Percentiles rank a stretch among this genome's conserved stretches.
Evolutionary conservation across 2,888 invertebrate species (phyloP).

Genomic region (Erebia epiphron): DNA sequence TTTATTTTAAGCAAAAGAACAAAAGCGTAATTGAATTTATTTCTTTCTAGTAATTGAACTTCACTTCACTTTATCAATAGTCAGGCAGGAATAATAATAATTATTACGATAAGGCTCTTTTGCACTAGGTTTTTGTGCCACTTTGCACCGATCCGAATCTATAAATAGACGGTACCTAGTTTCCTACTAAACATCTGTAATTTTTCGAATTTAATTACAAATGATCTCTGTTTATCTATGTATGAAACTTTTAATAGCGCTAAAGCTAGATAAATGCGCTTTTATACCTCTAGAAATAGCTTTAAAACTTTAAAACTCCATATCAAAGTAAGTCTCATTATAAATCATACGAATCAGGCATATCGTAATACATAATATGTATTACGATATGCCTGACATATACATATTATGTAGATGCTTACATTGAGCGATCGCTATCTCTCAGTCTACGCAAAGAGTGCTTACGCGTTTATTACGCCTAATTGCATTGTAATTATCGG

Average conservation of each 20-base stretch:
- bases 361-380: too few relatives aligned
- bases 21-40: slow-evolving; percentile 36
- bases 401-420: too few relatives aligned
- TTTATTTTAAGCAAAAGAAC: slow-evolving; percentile 27
- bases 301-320: not conserved
- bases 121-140: not conserved
- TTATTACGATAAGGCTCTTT: not conserved
- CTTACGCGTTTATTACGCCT: slow-evolving; percentile 61
- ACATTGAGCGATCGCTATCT: slow-evolving; percentile 15
- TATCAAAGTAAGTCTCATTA: not conserved
- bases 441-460: slow-evolving; percentile 42
- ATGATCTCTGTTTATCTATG: too few relatives aligned
- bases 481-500: slow-evolving; percentile 69
- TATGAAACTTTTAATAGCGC: too few relatives aligned
- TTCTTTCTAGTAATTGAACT: slow-evolving; percentile 21
- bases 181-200: too few relatives aligned
- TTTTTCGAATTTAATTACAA: too few relatives aligned
- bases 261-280: not conserved
- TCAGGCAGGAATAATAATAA: too few relatives aligned
- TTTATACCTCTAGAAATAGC: not conserved
- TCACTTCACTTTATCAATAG: too few relatives aligned
- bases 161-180: too few relatives aligned
- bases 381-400: too few relatives aligned
- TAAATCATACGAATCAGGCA: not conserved
- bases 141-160: not conserved